These are phyloP conservation scores for Aelia acuminata DNA, from an alignment of 2,888 invertebrate species.

Conservation along the genomic window DNA sequence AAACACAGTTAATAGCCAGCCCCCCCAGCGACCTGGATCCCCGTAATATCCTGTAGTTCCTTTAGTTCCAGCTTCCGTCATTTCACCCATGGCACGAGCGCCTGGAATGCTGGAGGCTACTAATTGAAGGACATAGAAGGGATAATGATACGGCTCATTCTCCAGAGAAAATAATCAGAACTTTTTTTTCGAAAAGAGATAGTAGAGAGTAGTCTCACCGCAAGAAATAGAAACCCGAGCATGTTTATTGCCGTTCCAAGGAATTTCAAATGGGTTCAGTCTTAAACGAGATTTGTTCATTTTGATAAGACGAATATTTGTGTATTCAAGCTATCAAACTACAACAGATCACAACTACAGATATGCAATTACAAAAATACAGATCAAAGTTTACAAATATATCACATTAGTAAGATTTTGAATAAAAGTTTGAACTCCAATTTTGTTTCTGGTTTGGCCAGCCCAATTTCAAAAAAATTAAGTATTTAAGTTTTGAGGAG, in stretches of 20 bases:
- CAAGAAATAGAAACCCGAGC: background rate
- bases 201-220: background rate
- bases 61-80: constrained; percentile 14
- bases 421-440: no score
- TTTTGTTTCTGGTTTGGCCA: no score
- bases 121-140: background rate
- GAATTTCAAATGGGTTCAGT: background rate
- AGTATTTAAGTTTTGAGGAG: no score
- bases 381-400: no score
- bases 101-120: background rate
- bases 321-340: no score
- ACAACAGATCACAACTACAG: no score
- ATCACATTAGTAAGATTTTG: no score
- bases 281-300: background rate
- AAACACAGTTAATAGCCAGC: background rate
- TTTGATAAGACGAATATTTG: background rate
- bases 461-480: no score
- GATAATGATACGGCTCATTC: background rate
- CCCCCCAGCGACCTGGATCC: background rate
- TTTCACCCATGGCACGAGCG: background rate
- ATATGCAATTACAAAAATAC: no score
- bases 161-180: background rate
- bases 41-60: background rate
- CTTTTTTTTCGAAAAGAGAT: background rate
- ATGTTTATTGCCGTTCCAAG: background rate